These are phyloP conservation scores for Eleutherodactylus coqui DNA, from an alignment of 2,797 vertebrate genomes.

Conservation along the genomic window DNA sequence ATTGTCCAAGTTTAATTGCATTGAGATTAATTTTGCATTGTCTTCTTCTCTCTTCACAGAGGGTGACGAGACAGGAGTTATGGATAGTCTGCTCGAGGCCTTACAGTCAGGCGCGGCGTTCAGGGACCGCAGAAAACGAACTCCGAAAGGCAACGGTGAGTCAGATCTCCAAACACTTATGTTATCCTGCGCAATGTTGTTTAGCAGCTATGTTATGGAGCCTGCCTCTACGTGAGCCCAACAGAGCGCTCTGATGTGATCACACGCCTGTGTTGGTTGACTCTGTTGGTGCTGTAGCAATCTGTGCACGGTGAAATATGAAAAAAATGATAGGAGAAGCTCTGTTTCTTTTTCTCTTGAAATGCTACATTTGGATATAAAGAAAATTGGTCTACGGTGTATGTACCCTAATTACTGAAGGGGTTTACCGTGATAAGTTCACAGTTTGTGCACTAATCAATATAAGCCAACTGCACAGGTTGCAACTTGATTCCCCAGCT, in stretches of 20 bases:
- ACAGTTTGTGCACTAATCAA: too few species aligned
- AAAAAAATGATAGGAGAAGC: not conserved
- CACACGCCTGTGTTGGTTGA: too few species aligned
- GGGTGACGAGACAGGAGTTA: constrained; percentile 97
- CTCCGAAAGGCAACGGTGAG: constrained; percentile 86
- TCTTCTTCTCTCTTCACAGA: constrained; percentile 77
- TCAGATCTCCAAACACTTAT: not conserved
- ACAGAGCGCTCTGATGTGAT: not conserved
- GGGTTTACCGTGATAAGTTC: too few species aligned
- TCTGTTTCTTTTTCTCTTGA: constrained; percentile 19
- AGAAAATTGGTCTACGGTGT: not conserved
- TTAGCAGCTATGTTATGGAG: not conserved
- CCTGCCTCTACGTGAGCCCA: constrained; percentile 7
- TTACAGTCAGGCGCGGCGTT: constrained; percentile 96
- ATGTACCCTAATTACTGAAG: not conserved
- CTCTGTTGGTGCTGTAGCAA: constrained; percentile 25
- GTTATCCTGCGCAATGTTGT: not conserved
- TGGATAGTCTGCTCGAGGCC: constrained; percentile 98
- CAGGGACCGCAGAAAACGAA: constrained; percentile 94
- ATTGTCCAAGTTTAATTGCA: constrained; percentile 66
- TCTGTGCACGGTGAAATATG: not conserved
- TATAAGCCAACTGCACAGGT: too few species aligned
- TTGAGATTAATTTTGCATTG: constrained; percentile 66
- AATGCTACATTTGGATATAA: constrained; percentile 61
- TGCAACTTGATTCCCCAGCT: too few species aligned